Percentiles rank a stretch among this genome's conserved stretches.
Conservation (phyloP, 2,888 invertebrate genomes). For the Gymnoscelis rufifasciata region DNA sequence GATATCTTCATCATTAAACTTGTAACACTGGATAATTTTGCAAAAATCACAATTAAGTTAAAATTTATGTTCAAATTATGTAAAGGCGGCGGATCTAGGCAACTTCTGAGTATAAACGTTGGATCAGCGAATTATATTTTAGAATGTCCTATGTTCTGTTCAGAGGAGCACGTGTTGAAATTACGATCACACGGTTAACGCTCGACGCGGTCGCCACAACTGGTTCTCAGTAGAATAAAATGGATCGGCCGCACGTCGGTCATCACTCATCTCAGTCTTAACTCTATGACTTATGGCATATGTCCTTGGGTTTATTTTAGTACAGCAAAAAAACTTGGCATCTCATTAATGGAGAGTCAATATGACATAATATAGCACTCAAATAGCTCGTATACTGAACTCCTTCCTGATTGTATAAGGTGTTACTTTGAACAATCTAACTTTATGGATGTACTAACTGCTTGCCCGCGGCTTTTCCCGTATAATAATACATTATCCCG, state of each 20-base stretch:
- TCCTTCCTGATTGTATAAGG: constrained; percentile 2
- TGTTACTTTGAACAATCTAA: neutral
- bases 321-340: constrained; percentile 27
- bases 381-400: constrained; percentile 19
- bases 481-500: no score
- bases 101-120: neutral
- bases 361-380: constrained; percentile 28
- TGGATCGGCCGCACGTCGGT: constrained; percentile 17
- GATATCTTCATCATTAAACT: no score
- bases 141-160: neutral
- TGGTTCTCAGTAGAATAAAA: constrained; percentile 21
- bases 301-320: constrained; percentile 25
- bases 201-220: constrained; percentile 16
- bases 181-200: constrained; percentile 11
- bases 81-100: no score
- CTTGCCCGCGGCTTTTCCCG: no score
- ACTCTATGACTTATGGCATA: constrained; percentile 19
- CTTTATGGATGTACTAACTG: no score
- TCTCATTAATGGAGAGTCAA: constrained; percentile 30
- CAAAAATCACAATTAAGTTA: no score
- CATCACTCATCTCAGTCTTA: constrained; percentile 16
- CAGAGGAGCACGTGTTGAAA: constrained; percentile 12
- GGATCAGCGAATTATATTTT: neutral
- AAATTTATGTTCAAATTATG: no score
- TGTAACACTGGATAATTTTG: no score